These are phyloP conservation scores for Acanthopleura granulata DNA, from an alignment of 2,888 invertebrate genomes.

Conservation along the genomic window DNA sequence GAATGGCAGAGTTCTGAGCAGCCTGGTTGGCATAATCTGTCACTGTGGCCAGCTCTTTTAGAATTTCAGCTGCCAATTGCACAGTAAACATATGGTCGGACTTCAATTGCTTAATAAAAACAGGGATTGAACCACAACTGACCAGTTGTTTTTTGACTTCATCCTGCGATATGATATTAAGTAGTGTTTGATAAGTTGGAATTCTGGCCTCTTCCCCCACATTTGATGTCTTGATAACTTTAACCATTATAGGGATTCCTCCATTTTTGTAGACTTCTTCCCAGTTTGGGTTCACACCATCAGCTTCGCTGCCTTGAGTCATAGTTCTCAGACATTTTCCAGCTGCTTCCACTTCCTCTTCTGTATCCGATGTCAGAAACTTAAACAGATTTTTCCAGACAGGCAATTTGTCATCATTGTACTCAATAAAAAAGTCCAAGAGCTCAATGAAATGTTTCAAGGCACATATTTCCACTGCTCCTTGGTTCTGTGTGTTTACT, in stretches of 20 bases:
- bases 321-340: constrained; percentile 57
- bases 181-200: constrained; percentile 53
- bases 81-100: constrained; percentile 46
- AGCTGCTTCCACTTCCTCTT: constrained; percentile 60
- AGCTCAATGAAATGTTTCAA: constrained; percentile 53
- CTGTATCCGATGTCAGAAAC: constrained; percentile 57
- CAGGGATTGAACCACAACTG: constrained; percentile 52
- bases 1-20: constrained; percentile 57
- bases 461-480: constrained; percentile 66
- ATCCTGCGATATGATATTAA: constrained; percentile 53
- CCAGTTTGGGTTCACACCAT: constrained; percentile 59
- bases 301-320: constrained; percentile 33
- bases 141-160: constrained; percentile 60
- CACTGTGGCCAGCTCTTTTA: constrained; percentile 52
- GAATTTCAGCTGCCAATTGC: constrained; percentile 53
- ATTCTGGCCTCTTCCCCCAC: constrained; percentile 57
- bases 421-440: constrained; percentile 57
- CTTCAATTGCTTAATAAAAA: constrained; percentile 56
- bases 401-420: constrained; percentile 52
- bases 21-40: constrained; percentile 55
- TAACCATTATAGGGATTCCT: constrained; percentile 58
- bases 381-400: constrained; percentile 63
- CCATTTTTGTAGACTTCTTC: constrained; percentile 52
- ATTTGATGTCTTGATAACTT: constrained; percentile 51
- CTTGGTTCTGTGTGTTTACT: constrained; percentile 61